Conservation (phyloP, 1,140 invertebrate genomes). For the Choristoneura fumiferana region DNA sequence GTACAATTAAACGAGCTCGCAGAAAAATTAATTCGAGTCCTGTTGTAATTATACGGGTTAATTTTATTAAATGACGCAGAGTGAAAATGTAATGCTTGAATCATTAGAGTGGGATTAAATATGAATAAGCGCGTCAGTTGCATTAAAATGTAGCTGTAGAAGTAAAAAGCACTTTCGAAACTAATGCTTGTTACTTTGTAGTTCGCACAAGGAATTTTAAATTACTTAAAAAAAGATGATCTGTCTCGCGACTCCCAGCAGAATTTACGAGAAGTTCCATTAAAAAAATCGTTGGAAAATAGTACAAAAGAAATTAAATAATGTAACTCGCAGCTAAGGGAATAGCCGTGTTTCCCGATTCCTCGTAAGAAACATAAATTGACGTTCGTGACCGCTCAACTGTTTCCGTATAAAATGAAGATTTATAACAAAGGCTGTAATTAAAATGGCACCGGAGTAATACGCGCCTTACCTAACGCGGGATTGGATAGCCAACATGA, state of each 20-base stretch:
- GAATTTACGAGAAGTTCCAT: neutral
- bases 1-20: too few relatives aligned
- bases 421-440: slow-evolving; percentile 2
- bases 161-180: too few relatives aligned
- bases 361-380: slow-evolving; percentile 13
- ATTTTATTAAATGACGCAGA: too few relatives aligned
- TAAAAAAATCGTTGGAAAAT: slow-evolving; percentile 1
- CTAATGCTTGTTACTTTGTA: too few relatives aligned
- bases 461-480: slow-evolving; percentile 11
- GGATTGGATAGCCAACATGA: slow-evolving; percentile 14
- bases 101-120: too few relatives aligned
- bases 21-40: too few relatives aligned
- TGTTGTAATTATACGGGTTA: too few relatives aligned
- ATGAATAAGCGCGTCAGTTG: too few relatives aligned
- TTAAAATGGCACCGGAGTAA: slow-evolving; percentile 11
- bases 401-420: slow-evolving; percentile 17
- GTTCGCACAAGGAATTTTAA: too few relatives aligned
- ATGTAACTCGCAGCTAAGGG: neutral
- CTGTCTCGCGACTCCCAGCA: neutral
- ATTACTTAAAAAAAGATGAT: too few relatives aligned
- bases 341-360: neutral
- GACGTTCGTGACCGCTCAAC: slow-evolving; percentile 3
- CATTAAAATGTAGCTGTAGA: too few relatives aligned
- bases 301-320: slow-evolving; percentile 3
- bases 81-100: too few relatives aligned